Evolutionary conservation across 2,113 vertebrate genomes (phyloP), one percentile per base, ranked within the genome.

Genomic region (Sinocyclocheilus grahami): DNA sequence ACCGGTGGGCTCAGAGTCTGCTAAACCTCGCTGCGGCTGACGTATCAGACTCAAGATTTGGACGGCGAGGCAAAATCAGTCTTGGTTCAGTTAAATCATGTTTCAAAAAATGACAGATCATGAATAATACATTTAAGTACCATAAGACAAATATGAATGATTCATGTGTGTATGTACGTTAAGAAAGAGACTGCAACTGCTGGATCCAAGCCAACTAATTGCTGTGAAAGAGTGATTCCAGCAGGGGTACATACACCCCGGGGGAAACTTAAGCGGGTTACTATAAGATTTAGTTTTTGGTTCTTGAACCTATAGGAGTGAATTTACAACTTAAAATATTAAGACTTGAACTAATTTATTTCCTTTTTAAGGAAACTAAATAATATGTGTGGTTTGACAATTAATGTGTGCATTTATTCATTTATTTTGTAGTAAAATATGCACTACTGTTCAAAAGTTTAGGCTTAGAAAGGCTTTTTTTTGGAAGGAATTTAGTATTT

Each of bases 61-160:
- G 69, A 51, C 12, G 2, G 46, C 3, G 33, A 83, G 69, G 33
- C 33, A 39, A 51, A 74, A 37, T 39, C 13, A 42, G 65, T 27
- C 14, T 82, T 5, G 18, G 42, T 82, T 46, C 79, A 55, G 81
- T 72, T n/a, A 39, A 83, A 37, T 72, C 22, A 39, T 42, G 33
- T 82, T 27, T 72, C 27, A 2, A n/a, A 74, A 22, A 42, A 60
- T 74, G 20, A 74, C 18, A 74, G 42, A 60, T 74, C 27, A 74
- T 84, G 20, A 58, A 33, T 74, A 84, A 84, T 42, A 71, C 27
- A 83, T 80, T 80, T 39, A 62, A 62, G 78, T 63, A 80, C 76
- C 58, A 62, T 80, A 42, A 80, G 53, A 80, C 53, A 80, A 62
- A n/a, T 20, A 42, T 80, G 10, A 80, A 80, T 62, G 53, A 80